phyloP scores from a whole-genome alignment of 2,797 vertebrate species.

The Delichon dasypus region DNA sequence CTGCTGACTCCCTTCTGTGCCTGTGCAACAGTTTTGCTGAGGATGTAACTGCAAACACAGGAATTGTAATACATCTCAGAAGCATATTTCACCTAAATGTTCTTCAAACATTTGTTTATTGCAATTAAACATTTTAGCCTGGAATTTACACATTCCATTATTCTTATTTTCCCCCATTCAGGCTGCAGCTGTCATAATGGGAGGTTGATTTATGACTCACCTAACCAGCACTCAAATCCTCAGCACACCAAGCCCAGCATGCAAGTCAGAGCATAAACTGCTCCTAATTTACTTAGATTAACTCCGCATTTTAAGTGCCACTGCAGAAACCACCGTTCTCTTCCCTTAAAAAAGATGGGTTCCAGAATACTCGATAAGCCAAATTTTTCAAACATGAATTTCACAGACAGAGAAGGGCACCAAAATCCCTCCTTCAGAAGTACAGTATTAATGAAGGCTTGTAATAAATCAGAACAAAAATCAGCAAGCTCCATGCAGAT shows the following conservation, averaged over 20 bases:
- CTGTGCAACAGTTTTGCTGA: constrained; percentile 6
- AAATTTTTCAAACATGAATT: not conserved
- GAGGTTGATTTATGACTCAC: constrained; percentile 64
- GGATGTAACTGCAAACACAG: not conserved
- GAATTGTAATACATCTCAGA: not conserved
- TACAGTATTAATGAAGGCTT: constrained; percentile 7
- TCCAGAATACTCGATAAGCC: constrained; percentile 1
- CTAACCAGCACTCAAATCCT: constrained; percentile 35
- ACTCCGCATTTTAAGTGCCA: constrained; percentile 2
- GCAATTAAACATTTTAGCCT: constrained; percentile 61
- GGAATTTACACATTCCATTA: constrained; percentile 62
- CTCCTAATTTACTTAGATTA: constrained; percentile 60
- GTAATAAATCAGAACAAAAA: not conserved
- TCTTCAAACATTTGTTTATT: constrained; percentile 55
- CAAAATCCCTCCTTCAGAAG: not conserved
- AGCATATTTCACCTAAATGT: constrained; percentile 32
- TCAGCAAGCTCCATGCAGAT: not conserved
- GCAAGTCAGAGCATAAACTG: constrained; percentile 56
- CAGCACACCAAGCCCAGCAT: constrained; percentile 38
- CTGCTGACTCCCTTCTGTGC: not conserved
- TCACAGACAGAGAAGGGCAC: not conserved
- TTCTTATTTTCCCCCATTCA: constrained; percentile 55
- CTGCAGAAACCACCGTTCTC: not conserved
- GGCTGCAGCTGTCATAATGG: constrained; percentile 58
- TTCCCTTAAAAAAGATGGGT: not conserved